Percentiles rank a stretch among this genome's conserved stretches.
Evolutionary conservation across 2,888 invertebrate species (phyloP).

Genomic region (Patella caerulea): DNA sequence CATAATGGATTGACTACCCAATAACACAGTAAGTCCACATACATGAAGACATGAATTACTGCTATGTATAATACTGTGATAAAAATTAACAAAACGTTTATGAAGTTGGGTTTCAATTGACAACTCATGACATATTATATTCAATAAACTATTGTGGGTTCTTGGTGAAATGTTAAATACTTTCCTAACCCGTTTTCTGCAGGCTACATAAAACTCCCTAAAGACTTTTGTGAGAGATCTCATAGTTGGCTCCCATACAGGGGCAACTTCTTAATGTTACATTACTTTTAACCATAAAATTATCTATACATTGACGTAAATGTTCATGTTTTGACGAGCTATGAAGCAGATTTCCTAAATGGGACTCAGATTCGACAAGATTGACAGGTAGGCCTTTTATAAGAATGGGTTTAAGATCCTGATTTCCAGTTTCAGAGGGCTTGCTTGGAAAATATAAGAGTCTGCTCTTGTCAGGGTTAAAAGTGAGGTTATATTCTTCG

Average conservation of each 20-base stretch:
- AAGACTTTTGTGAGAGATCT: not conserved
- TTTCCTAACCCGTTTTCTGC: not conserved
- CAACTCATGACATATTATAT: too few relatives aligned
- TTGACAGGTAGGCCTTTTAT: not conserved
- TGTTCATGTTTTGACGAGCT: not conserved
- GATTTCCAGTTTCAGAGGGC: not conserved
- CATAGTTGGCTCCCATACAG: not conserved
- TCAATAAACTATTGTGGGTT: too few relatives aligned
- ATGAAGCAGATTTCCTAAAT: not conserved
- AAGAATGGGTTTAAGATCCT: not conserved
- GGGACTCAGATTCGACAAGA: not conserved
- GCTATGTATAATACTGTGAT: too few relatives aligned
- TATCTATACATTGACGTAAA: not conserved
- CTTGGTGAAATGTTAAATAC: not conserved
- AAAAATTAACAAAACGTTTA: too few relatives aligned
- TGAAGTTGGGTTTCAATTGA: too few relatives aligned
- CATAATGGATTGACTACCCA: too few relatives aligned
- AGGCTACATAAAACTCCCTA: not conserved
- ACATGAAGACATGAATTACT: too few relatives aligned
- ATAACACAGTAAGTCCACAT: too few relatives aligned
- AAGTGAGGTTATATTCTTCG: too few relatives aligned
- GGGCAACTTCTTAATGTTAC: not conserved
- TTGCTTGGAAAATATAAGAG: constrained; percentile 28
- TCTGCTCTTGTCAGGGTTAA: not conserved
- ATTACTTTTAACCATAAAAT: not conserved